Percentiles rank a stretch among this genome's conserved stretches.
phyloP scores from a whole-genome alignment of 2,797 vertebrate genomes.

The Liasis olivaceus region DNA sequence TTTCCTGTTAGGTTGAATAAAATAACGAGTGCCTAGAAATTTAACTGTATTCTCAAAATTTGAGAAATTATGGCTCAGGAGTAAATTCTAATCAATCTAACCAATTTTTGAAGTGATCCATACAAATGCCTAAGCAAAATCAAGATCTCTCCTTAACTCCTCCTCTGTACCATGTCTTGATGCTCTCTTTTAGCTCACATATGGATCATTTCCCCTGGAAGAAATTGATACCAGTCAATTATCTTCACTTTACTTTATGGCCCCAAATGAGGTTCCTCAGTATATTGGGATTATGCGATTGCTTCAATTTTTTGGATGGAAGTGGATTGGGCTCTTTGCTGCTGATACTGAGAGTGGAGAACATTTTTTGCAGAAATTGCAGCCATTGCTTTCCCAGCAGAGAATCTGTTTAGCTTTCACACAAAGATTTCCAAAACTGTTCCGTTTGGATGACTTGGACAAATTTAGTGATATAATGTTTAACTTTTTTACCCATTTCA shows the following conservation, averaged over 20 bases:
- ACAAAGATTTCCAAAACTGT: not conserved
- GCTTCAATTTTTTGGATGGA: not conserved
- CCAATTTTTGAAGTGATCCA: not conserved
- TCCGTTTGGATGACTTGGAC: not conserved
- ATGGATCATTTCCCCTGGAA: not conserved
- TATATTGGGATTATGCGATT: not conserved
- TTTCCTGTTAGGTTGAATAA: no score
- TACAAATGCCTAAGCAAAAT: no score
- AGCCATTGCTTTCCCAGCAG: not conserved
- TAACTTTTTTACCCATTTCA: not conserved
- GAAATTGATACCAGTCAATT: not conserved
- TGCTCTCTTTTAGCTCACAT: not conserved
- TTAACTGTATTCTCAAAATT: no score
- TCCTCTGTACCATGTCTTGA: no score
- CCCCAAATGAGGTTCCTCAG: not conserved
- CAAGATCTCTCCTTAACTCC: not conserved
- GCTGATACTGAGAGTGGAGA: not conserved
- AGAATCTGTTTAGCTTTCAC: not conserved
- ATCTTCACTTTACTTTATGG: not conserved
- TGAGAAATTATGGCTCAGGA: no score
- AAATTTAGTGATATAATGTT: not conserved
- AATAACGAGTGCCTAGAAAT: no score
- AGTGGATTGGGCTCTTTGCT: not conserved
- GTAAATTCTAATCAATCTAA: no score
- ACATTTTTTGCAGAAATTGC: not conserved